Evolutionary conservation across 1,140 invertebrate genomes (phyloP).

Genomic region (Orius laevigatus): DNA sequence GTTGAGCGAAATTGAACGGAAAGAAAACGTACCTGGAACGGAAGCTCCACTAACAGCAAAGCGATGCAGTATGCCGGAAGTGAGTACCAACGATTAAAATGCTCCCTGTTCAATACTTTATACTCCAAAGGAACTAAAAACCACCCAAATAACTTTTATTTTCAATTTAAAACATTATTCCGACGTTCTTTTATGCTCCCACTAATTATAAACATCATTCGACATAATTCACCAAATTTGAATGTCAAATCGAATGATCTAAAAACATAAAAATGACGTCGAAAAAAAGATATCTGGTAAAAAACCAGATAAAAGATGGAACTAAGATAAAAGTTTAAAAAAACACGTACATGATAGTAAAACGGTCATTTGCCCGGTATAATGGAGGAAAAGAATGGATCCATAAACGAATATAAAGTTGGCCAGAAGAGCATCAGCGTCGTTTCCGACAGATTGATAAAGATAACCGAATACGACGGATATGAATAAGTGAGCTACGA

Average conservation of each 20-base stretch:
- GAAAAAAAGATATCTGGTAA: too few relatives aligned
- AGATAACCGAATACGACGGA: conserved; percentile 77
- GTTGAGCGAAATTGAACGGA: too few relatives aligned
- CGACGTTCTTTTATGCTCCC: too few relatives aligned
- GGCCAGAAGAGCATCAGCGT: conserved; percentile 67
- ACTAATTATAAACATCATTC: too few relatives aligned
- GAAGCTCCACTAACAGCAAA: conserved; percentile 76
- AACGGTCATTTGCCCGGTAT: conserved; percentile 92
- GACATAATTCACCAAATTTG: too few relatives aligned
- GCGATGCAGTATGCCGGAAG: conserved; percentile 79
- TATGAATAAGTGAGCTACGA: conserved; percentile 66
- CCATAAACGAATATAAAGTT: conserved; percentile 89
- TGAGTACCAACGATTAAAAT: conserved; percentile 89
- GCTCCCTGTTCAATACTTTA: conserved; percentile 69
- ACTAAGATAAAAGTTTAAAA: too few relatives aligned
- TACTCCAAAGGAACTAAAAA: conserved; percentile 64
- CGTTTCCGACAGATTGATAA: conserved; percentile 70
- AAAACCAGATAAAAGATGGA: too few relatives aligned
- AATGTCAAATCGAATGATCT: too few relatives aligned
- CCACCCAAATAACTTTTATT: background rate
- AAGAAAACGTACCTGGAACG: conserved; percentile 60
- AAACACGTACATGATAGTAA: conserved; percentile 74
- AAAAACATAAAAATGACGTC: too few relatives aligned
- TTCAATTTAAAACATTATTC: too few relatives aligned
- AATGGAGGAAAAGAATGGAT: conserved; percentile 73